Evolutionary conservation across 2,888 invertebrate species (phyloP).

Genomic region (Yponomeuta plumbellus): DNA sequence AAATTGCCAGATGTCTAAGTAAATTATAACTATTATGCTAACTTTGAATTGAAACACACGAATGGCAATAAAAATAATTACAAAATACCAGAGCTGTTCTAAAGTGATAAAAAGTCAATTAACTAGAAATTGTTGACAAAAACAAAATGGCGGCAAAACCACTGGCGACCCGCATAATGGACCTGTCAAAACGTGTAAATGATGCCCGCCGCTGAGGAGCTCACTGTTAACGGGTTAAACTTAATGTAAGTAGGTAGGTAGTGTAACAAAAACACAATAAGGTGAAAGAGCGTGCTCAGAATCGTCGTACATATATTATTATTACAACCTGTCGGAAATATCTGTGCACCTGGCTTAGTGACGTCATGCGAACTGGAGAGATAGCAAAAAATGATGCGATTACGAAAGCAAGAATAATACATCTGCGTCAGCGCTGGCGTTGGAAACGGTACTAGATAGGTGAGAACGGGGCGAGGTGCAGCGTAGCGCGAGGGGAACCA

Average conservation of each 20-base stretch:
- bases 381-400: too few relatives aligned
- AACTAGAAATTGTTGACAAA: conserved; percentile 12
- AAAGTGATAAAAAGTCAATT: conserved; percentile 7
- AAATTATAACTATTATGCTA: too few relatives aligned
- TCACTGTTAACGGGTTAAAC: not conserved
- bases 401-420: too few relatives aligned
- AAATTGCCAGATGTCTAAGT: not conserved
- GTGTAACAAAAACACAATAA: not conserved
- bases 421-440: too few relatives aligned
- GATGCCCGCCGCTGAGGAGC: conserved; percentile 7
- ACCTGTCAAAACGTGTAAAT: conserved; percentile 12
- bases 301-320: too few relatives aligned
- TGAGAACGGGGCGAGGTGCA: too few relatives aligned
- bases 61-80: not conserved
- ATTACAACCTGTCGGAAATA: too few relatives aligned
- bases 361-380: too few relatives aligned
- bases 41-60: not conserved
- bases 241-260: not conserved
- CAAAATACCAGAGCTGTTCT: not conserved
- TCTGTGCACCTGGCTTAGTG: too few relatives aligned
- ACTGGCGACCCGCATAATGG: conserved; percentile 1
- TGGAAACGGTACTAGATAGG: too few relatives aligned
- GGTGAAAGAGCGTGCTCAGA: too few relatives aligned
- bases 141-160: conserved; percentile 10
- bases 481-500: too few relatives aligned